These are phyloP conservation scores for Cepaea hortensis DNA, from an alignment of 2,888 invertebrate genomes.

Conservation along the genomic window DNA sequence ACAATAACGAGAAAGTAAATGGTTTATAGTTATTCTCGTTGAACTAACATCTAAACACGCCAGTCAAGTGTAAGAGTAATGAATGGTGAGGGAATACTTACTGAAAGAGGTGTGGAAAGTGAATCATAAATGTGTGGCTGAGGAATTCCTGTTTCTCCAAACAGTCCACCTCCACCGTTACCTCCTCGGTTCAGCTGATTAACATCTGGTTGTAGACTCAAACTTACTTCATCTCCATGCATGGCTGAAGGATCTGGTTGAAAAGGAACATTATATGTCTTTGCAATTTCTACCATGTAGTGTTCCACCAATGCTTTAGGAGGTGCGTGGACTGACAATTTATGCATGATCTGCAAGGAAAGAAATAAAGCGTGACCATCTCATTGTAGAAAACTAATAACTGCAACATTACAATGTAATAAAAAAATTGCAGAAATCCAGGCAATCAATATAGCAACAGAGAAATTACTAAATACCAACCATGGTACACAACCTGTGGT, in stretches of 20 bases:
- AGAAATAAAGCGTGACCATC: neutral
- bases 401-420: neutral
- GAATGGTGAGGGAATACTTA: constrained; percentile 1
- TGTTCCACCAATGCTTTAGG: constrained; percentile 95
- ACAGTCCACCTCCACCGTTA: constrained; percentile 59
- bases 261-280: constrained; percentile 94
- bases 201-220: constrained; percentile 69
- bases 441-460: no score
- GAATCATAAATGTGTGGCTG: constrained; percentile 18
- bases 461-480: no score
- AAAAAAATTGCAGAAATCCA: neutral
- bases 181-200: constrained; percentile 61
- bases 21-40: no score
- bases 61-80: neutral
- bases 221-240: constrained; percentile 69
- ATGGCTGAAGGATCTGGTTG: constrained; percentile 87
- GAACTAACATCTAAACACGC: neutral
- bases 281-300: constrained; percentile 94
- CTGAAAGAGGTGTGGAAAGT: neutral
- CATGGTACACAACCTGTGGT: no score
- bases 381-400: no score
- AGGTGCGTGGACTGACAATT: constrained; percentile 83
- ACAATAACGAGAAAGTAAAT: no score
- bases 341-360: constrained; percentile 74
- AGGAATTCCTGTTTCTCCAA: constrained; percentile 54